Base-by-base conservation (phyloP, 2,113 vertebrate genomes). In the Oriolus oriolus region DNA sequence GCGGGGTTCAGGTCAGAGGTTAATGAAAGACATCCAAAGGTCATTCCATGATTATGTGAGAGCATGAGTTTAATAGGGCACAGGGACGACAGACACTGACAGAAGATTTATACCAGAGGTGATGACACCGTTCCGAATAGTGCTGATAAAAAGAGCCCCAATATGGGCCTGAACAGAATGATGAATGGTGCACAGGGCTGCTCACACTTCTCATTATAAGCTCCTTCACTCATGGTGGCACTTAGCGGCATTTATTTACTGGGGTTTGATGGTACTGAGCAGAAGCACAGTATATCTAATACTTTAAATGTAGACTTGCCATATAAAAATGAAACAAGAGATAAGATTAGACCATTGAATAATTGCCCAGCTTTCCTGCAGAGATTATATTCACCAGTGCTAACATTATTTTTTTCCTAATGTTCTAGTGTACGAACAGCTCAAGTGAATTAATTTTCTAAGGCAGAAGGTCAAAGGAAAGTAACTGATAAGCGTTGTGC, bases 11-110 rank as follows among this genome's bases (percentile, higher is more conserved):
- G 98, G 98, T 99, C 98, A 99, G 97, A 98, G 99, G 99, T 99
- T 99, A 99, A 99, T 99, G 98, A 98, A 98, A 98, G 99, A 98
- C 98, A 98, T 98, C 78, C 98, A 98, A 98, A 98, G 98, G 99
- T 98, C 98, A 98, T 96, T 96, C 92, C 71, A 98, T 98, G 98
- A 99, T 99, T 98, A 98, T 97, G 98, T 98, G 98, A 97, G 97
- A 98, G 98, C 98, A 94, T 95, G 97, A 97, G 96, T 98, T 97
- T 99, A 99, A 99, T 99, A 98, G 98, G 97, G 98, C 98, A 97
- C 96, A 14, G 97, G 98, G 97, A 98, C 83, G 97, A 98, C 96
- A 98, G 98, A 96, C 97, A 97, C 96, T 98, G 97, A 98, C 98
- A 98, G 98, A 98, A 99, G 99, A 99, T 99, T 99, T 99, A 99